Conservation (phyloP, 2,113 vertebrate species). For the Pionites leucogaster region DNA sequence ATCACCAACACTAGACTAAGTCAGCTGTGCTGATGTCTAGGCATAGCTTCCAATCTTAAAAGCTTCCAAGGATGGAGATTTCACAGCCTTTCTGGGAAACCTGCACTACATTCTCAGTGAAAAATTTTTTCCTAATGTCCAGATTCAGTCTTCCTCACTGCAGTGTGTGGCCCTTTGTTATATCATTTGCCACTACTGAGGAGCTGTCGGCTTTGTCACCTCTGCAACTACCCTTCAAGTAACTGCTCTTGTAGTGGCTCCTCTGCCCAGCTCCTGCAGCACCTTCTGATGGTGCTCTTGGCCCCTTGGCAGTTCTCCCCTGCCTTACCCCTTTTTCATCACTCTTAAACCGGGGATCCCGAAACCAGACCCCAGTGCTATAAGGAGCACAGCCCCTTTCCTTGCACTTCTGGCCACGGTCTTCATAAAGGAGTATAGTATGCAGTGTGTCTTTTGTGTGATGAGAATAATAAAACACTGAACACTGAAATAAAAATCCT, state of each 20-base stretch:
- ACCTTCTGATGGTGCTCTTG: not conserved
- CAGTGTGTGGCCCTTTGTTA: not conserved
- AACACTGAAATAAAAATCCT: not conserved
- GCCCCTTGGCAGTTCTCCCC: not conserved
- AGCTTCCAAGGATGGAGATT: not conserved
- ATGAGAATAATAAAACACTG: not conserved
- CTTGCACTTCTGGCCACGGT: not conserved
- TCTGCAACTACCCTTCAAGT: not conserved
- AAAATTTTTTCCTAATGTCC: not conserved
- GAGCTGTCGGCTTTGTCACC: not conserved
- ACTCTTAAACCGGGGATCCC: not conserved
- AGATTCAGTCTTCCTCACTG: not conserved
- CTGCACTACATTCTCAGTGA: not conserved
- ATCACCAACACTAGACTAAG: not conserved
- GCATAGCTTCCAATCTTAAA: not conserved
- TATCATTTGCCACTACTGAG: not conserved
- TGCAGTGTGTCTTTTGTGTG: not conserved
- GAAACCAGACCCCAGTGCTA: not conserved
- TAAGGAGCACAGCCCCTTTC: not conserved
- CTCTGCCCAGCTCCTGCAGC: not conserved
- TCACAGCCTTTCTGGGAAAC: not conserved
- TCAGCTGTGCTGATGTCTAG: accelerated
- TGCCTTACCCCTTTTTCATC: not conserved
- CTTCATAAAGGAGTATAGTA: not conserved
- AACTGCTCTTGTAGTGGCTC: not conserved